Evolutionary conservation across 2,113 vertebrate species (phyloP), one percentile per base, ranked within the genome.

Genomic region (Hippocampus barbouri): DNA sequence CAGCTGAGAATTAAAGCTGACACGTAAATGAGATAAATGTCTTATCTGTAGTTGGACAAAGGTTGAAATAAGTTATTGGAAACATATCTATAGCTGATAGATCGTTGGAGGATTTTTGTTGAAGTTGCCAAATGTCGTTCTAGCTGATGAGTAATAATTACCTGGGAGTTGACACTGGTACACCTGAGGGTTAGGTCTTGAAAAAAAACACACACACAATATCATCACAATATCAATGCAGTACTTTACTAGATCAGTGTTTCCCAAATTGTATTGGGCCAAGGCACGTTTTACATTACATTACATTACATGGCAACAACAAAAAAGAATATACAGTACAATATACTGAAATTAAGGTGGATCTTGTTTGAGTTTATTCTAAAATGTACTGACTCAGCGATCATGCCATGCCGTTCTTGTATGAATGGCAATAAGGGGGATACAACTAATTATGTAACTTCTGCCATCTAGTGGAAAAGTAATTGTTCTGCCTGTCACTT

Each of bases 101-200:
- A 47, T 62, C 27, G 49, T 18, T 21, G 25, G 23, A 27, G 2
- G 20, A 8, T 54, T 51, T 66, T 56, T 56, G 27, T 34, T 53
- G 8, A 12, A n/a, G 20, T 65, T 20, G 8, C 18, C 23, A 59
- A 45, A 11, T 64, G 8, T 0, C 38, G 1, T 64, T 47, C 20
- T 0, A 8, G 47, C 8, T 70, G 11, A 62, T 57, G 18, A 21
- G 23, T 18, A 18, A 47, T 51, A 57, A 60, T 86, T 89, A 92
- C 91, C 89, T 88, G 73, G 57, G 77, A 78, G 47, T 41, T 57
- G 16, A 69, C 68, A 61, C 81, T 86, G 64, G 72, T 6, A 18
- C 41, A 69, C 47, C 82, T 74, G 38, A 90, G 75, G 10, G 81
- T 67, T 21, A 91, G 79, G 64, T 91, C 91, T 92, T 85, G 68